A percentile compares a stretch with the other conserved stretches of the same genome.
Conservation (phyloP, 2,888 invertebrate species). For the Imbricaverruca yamaguchii region DNA sequence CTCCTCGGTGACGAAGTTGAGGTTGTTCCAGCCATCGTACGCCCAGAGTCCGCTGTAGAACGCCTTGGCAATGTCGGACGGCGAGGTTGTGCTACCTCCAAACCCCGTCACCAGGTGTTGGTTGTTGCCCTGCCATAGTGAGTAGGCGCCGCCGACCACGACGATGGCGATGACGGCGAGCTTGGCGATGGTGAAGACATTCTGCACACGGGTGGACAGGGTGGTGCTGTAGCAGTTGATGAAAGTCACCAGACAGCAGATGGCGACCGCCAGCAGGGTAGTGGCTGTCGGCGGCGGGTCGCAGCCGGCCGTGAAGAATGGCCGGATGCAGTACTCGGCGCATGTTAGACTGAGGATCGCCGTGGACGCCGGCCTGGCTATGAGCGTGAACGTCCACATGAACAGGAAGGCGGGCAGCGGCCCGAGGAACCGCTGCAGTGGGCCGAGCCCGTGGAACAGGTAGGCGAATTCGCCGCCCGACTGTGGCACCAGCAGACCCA, state of each 20-base stretch:
- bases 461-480: conserved; percentile 78
- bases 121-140: conserved; percentile 79
- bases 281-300: too few relatives aligned
- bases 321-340: conserved; percentile 55
- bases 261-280: too few relatives aligned
- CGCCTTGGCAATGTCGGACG: conserved; percentile 82
- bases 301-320: not conserved
- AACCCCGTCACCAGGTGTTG: conserved; percentile 79
- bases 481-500: conserved; percentile 66
- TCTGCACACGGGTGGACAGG: conserved; percentile 88
- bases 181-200: conserved; percentile 89
- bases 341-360: conserved; percentile 68
- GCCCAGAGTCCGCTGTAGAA: conserved; percentile 95
- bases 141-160: conserved; percentile 81
- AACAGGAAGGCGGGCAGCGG: conserved; percentile 61
- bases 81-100: conserved; percentile 59
- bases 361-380: conserved; percentile 67
- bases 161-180: conserved; percentile 82
- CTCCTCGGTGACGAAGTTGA: conserved; percentile 99
- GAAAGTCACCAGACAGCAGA: conserved; percentile 56
- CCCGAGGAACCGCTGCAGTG: conserved; percentile 36
- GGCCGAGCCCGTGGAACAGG: conserved; percentile 66
- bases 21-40: conserved; percentile 96
- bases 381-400: conserved; percentile 66
- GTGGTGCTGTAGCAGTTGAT: conserved; percentile 94